Evolutionary conservation across 2,113 vertebrate species (phyloP).

Genomic region (Bungarus multicinctus): DNA sequence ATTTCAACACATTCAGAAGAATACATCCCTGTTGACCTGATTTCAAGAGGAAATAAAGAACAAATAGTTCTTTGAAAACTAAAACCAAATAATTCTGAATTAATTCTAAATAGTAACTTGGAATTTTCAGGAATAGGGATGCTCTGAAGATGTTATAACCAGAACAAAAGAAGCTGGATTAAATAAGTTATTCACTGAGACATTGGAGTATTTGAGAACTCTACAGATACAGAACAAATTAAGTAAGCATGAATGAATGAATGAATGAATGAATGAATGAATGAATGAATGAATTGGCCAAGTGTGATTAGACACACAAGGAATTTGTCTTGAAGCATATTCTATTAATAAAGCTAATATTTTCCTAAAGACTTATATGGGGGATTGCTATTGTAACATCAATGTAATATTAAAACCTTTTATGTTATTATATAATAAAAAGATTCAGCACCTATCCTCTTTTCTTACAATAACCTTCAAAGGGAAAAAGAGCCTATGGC

Average conservation of each 20-base stretch:
- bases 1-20: background rate
- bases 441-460: background rate
- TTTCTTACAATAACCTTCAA: background rate
- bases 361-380: constrained; percentile 40
- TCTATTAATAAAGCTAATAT: constrained; percentile 37
- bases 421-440: background rate
- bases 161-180: constrained; percentile 21
- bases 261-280: too few species aligned
- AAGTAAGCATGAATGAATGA: background rate
- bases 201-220: constrained; percentile 13
- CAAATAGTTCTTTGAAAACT: background rate
- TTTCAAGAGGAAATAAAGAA: background rate
- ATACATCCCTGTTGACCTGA: background rate
- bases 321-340: background rate
- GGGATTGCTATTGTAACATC: background rate
- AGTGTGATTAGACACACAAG: too few species aligned
- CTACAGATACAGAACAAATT: constrained; percentile 29
- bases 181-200: constrained; percentile 42
- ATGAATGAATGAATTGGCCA: too few species aligned
- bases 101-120: constrained; percentile 29
- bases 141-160: constrained; percentile 32
- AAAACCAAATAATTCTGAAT: constrained; percentile 13
- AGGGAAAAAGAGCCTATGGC: background rate
- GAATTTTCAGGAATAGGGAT: constrained; percentile 26
- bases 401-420: background rate